Evolutionary conservation across 2,888 invertebrate genomes (phyloP).

Genomic region (Gymnocheta viridis): DNA sequence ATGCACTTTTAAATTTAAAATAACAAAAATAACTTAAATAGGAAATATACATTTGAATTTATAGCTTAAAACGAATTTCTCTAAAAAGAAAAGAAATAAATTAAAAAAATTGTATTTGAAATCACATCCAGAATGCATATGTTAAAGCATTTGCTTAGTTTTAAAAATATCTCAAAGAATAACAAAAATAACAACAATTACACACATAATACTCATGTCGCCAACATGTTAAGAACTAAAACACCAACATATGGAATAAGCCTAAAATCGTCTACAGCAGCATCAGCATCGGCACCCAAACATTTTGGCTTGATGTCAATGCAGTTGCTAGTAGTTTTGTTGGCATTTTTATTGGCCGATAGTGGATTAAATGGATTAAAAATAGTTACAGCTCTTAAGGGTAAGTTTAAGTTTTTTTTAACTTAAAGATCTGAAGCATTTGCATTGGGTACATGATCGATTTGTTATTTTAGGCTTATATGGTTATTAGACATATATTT

Average conservation of each 20-base stretch:
- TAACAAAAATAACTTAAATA: conserved; percentile 18
- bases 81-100: background rate
- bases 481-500: conserved; percentile 8
- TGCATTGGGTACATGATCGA: conserved; percentile 22
- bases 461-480: conserved; percentile 18
- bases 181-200: conserved; percentile 46
- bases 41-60: conserved; percentile 40
- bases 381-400: conserved; percentile 80
- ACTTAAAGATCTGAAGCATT: background rate
- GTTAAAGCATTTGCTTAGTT: conserved; percentile 58
- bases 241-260: conserved; percentile 60
- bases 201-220: conserved; percentile 63
- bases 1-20: conserved; percentile 29
- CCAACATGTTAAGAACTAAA: conserved; percentile 64
- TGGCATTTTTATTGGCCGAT: conserved; percentile 72
- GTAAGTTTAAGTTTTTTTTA: conserved; percentile 75
- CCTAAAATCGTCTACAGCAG: conserved; percentile 34
- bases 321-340: conserved; percentile 70
- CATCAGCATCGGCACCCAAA: conserved; percentile 49
- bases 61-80: conserved; percentile 31
- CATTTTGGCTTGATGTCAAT: conserved; percentile 65
- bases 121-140: conserved; percentile 55
- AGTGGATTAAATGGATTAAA: conserved; percentile 80
- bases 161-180: conserved; percentile 62
- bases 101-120: conserved; percentile 2